Evolutionary conservation across 1,140 invertebrate genomes (phyloP), one percentile per base, ranked within the genome.

Genomic region (Potamilus streckersoni): DNA sequence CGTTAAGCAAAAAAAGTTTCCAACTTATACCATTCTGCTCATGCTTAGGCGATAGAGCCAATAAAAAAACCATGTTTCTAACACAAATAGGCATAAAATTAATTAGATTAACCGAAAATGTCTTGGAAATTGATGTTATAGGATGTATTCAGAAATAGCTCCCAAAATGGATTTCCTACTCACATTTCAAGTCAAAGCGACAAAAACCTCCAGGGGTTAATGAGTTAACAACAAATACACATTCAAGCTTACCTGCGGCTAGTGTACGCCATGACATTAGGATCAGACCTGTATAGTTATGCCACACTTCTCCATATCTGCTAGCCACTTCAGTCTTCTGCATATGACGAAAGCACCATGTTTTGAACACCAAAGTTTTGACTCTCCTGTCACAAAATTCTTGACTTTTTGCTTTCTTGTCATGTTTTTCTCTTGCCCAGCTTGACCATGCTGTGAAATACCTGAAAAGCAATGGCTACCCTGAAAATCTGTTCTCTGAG

Each of bases 381-480:
- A 71, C 69, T 17, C 75, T 65, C 5, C 62, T 17, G n/a, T 72
- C 70, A 23, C 64, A 61, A 60, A 77, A 77, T 63, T 60, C 38
- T 38, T 72, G 60, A 72, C 75, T 60, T 38, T 68, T 66, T 4
- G 62, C 69, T 3, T 55, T 58, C 38, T 64, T 66, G 16, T 61
- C 49, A 58, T 72, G 70, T 68, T 58, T 60, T 55, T 77, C 75
- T 62, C 38, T n/a, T 23, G 75, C 75, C 75, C 75, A 77, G 31
- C 20, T 60, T n/a, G 58, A 57, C 75, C 75, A 77, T 14, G 70
- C 58, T 57, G 15, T 60, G 69, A 77, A 77, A 72, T 77, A 77
- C 55, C 75, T 77, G 59, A 14, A 71, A 67, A 65, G 58, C 3
- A 69, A 20, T 19, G n/a, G 23, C 49, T 57, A 1, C 0, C 61